Evolutionary conservation across 2,113 vertebrate genomes (phyloP), one percentile per base, ranked within the genome.

Genomic region (Tapirus terrestris): DNA sequence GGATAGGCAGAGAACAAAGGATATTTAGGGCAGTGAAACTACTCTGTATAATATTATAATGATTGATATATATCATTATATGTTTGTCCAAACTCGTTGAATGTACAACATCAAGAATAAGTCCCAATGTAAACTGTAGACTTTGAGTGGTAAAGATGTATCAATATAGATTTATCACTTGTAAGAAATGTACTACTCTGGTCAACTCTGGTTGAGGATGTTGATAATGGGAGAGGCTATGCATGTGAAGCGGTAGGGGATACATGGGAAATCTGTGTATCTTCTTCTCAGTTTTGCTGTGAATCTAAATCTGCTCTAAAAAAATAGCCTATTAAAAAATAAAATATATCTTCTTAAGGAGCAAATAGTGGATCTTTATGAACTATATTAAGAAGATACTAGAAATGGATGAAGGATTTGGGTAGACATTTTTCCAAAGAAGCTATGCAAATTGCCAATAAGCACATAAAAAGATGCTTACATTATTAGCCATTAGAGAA

Each of bases 331-430:
- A 81, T 73, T 82, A 23, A n/a, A 43, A 17, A 45, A 43, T 48
- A 83, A 67, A 43, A 63, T 75, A 27, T 27, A 89, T 43, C 1
- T 10, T 17, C 7, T 58, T 23, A 86, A 81, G 3, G 14, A 81
- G 45, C 7, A 85, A 60, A 96, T 97, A 94, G 25, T 86, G 96
- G 63, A 95, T 98, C 86, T 97, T 96, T 98, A 96, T 97, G 97
- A 98, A 98, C 79, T 96, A 84, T 58, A 92, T 97, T 93, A 94
- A 97, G 93, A 97, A 86, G 51, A 77, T 94, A 80, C 82, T 97
- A 97, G 96, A 97, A 97, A 29, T 51, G 3, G 70, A 31, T 23
- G 68, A 82, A 83, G 33, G 0, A 39, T 81, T 93, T 89, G 45
- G 61, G 80, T 60, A 61, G 12, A 45, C 25, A 58, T 56, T 58